Conservation (phyloP, 2,888 invertebrate species). For the Exephanes ischioxanthus region DNA sequence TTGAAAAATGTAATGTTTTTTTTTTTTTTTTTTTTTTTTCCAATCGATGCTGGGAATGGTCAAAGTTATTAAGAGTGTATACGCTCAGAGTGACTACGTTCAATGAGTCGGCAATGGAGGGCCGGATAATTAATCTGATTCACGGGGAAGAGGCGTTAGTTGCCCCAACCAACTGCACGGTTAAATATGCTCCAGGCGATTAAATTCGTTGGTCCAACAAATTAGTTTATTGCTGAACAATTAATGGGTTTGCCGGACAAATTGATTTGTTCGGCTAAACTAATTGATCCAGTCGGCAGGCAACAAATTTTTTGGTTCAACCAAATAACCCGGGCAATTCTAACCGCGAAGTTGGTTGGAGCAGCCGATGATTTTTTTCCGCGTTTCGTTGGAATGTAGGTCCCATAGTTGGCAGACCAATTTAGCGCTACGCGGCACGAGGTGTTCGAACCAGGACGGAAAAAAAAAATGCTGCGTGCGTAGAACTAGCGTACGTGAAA, state of each 20-base stretch:
- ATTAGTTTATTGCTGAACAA: background rate
- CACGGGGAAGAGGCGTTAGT: background rate
- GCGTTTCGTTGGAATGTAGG: background rate
- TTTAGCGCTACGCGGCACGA: background rate
- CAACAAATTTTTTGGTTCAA: background rate
- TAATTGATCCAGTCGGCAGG: background rate
- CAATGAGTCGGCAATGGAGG: background rate
- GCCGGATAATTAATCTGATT: background rate
- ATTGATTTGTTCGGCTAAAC: background rate
- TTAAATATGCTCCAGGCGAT: background rate
- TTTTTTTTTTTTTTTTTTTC: too few relatives aligned
- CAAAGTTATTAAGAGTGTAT: too few relatives aligned
- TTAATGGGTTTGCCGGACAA: background rate
- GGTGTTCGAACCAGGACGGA: background rate
- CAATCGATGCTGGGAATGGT: background rate
- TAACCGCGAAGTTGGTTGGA: background rate
- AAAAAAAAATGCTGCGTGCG: background rate
- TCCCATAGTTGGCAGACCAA: background rate
- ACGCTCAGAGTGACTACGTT: background rate
- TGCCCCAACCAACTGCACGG: background rate
- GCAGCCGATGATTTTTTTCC: background rate
- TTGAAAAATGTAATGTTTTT: background rate
- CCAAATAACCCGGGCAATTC: too few relatives aligned
- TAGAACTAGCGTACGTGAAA: constrained; percentile 2
- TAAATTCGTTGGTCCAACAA: background rate